These are phyloP conservation scores for Fulica atra DNA, from an alignment of 2,113 vertebrate genomes.

Conservation along the genomic window DNA sequence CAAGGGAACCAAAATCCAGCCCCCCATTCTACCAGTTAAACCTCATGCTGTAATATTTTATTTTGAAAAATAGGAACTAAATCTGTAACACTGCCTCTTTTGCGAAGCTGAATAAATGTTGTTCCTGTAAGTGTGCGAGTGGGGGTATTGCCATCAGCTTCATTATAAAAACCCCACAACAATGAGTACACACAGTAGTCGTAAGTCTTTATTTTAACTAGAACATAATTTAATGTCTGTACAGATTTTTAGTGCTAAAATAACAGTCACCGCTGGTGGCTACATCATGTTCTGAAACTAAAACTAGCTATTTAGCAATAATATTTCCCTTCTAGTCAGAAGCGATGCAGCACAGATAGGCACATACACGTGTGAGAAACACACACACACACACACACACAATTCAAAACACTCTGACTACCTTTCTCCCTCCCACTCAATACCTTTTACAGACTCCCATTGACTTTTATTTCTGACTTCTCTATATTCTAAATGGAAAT, in stretches of 20 bases:
- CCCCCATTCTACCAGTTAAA: not conserved
- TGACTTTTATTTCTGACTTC: conserved; percentile 39
- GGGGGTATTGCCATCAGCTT: not conserved
- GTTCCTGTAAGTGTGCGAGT: not conserved
- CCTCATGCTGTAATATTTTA: not conserved
- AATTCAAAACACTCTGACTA: not conserved
- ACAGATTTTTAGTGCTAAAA: conserved; percentile 42
- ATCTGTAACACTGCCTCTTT: not conserved
- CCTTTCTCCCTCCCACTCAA: not conserved
- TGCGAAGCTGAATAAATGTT: not conserved
- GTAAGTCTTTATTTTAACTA: not conserved
- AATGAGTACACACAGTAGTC: not conserved
- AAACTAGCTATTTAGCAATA: not conserved
- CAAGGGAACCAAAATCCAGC: conserved; percentile 29
- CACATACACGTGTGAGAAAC: not conserved
- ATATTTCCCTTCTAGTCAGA: not conserved
- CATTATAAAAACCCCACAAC: not conserved
- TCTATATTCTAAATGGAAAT: conserved; percentile 3
- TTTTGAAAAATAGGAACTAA: not conserved
- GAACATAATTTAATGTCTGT: not conserved
- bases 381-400: not conserved
- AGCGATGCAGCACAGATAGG: not conserved
- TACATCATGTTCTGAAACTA: conserved; percentile 35
- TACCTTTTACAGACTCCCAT: conserved; percentile 3
- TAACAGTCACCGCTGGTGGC: not conserved